Evolutionary conservation across 1,140 invertebrate species (phyloP).

Genomic region (Leptopilina clavipes): DNA sequence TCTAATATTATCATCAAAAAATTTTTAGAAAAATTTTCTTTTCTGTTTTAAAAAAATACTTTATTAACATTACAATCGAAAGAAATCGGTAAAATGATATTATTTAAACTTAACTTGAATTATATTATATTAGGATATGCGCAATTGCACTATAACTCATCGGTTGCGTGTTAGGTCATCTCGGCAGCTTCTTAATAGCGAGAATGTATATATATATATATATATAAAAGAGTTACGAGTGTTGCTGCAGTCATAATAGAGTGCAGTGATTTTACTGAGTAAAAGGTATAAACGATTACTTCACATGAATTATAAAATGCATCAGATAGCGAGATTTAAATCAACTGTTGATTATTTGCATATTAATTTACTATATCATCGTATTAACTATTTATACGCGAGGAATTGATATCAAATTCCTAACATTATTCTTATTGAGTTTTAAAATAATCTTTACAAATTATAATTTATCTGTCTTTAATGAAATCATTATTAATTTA

Average conservation of each 20-base stretch:
- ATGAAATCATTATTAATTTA: no score
- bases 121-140: slow-evolving; percentile 13
- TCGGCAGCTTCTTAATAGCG: background rate
- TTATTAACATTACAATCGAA: background rate
- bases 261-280: slow-evolving; percentile 25
- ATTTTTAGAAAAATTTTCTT: background rate
- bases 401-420: background rate
- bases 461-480: no score
- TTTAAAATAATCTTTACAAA: no score
- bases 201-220: background rate
- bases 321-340: background rate
- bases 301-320: slow-evolving; percentile 23
- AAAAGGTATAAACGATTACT: slow-evolving; percentile 30
- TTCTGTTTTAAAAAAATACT: background rate
- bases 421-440: no score
- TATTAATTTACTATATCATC: background rate
- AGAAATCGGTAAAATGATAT: background rate
- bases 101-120: background rate
- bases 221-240: background rate
- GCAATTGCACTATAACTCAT: slow-evolving; percentile 6
- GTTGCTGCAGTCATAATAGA: slow-evolving; percentile 3
- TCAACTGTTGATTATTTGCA: background rate
- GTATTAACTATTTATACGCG: background rate
- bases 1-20: no score
- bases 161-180: slow-evolving; percentile 29